These are phyloP conservation scores for Agraylea sexmaculata DNA, from an alignment of 1,140 invertebrate genomes.

Conservation along the genomic window DNA sequence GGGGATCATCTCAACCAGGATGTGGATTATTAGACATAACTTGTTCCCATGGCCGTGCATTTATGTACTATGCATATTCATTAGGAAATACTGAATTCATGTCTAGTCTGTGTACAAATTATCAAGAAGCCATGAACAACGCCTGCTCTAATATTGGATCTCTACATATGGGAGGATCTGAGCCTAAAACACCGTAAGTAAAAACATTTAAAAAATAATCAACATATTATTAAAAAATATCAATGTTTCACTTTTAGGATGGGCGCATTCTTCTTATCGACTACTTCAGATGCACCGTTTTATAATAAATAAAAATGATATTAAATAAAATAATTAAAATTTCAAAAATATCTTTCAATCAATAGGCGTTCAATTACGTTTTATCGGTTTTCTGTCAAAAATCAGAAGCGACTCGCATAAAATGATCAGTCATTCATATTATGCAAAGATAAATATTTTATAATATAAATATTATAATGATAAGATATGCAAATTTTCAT, in stretches of 20 bases:
- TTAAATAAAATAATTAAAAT: not conserved
- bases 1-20: constrained; percentile 50
- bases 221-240: not conserved
- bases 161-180: constrained; percentile 27
- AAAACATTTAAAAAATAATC: not conserved
- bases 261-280: constrained; percentile 4
- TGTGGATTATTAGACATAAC: constrained; percentile 33
- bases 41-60: constrained; percentile 41
- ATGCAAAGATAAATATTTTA: not conserved
- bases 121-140: constrained; percentile 22
- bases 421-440: not conserved
- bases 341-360: not conserved
- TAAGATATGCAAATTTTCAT: no score
- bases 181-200: constrained; percentile 13
- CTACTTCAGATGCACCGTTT: constrained; percentile 3
- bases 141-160: constrained; percentile 23
- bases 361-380: not conserved
- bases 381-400: not conserved
- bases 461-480: constrained; percentile 1
- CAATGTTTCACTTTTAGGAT: not conserved
- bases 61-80: constrained; percentile 41
- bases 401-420: not conserved
- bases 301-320: constrained; percentile 1
- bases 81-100: constrained; percentile 34
- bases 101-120: constrained; percentile 27